phyloP scores from a whole-genome alignment of 1,140 invertebrate species.

The Pseudomyrmex cubaensis region DNA sequence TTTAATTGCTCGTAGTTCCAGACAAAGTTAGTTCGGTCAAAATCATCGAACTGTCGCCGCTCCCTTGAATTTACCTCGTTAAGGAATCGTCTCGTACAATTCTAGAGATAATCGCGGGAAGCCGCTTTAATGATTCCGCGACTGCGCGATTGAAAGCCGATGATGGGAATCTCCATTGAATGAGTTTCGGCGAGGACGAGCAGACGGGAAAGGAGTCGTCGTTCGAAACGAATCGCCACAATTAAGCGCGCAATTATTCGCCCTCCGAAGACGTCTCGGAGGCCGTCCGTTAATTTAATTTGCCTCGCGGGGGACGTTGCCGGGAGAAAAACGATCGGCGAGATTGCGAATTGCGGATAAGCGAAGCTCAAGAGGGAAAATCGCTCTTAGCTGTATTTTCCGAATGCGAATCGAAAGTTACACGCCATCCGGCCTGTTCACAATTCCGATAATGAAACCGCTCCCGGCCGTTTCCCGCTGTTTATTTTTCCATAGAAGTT shows the following conservation, averaged over 20 bases:
- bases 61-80: constrained; percentile 23
- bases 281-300: constrained; percentile 69
- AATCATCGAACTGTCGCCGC: not conserved
- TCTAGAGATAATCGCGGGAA: constrained; percentile 19
- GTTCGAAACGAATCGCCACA: constrained; percentile 70
- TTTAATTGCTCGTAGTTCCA: not conserved
- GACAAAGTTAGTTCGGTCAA: constrained; percentile 7
- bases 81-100: constrained; percentile 19
- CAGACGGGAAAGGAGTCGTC: constrained; percentile 24
- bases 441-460: constrained; percentile 57
- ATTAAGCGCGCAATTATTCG: constrained; percentile 74
- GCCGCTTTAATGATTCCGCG: constrained; percentile 54
- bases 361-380: constrained; percentile 35
- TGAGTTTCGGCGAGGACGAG: not conserved
- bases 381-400: constrained; percentile 66
- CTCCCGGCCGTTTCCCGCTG: constrained; percentile 4
- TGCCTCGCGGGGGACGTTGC: constrained; percentile 68
- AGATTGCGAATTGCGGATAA: constrained; percentile 65
- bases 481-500: constrained; percentile 60
- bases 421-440: constrained; percentile 29
- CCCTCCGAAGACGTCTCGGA: constrained; percentile 58
- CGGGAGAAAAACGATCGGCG: constrained; percentile 65
- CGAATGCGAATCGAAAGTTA: constrained; percentile 62
- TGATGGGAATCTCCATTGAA: constrained; percentile 58
- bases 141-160: constrained; percentile 55